Conservation (phyloP, 1,140 invertebrate genomes). For the Magallana angulata region DNA sequence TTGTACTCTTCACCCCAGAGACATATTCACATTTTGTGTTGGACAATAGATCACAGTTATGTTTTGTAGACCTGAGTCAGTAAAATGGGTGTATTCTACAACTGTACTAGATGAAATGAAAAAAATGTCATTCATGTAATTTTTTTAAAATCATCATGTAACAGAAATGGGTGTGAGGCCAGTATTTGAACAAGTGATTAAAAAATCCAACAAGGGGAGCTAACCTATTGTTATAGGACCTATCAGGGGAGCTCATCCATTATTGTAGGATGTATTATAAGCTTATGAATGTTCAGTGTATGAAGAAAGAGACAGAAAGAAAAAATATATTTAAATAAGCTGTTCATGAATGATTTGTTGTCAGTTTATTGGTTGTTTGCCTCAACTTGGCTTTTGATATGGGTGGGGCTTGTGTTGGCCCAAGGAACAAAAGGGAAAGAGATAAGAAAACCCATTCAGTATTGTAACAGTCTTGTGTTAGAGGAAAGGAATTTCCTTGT, state of each 20-base stretch:
- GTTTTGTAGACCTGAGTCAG: neutral
- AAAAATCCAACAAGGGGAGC: slow-evolving; percentile 32
- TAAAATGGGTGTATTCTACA: neutral
- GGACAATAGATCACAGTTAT: neutral
- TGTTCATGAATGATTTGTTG: neutral
- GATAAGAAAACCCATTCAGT: neutral
- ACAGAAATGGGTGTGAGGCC: slow-evolving; percentile 31
- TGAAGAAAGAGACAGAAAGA: neutral
- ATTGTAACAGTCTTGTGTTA: neutral
- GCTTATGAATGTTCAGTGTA: neutral
- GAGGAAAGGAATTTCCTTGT: neutral
- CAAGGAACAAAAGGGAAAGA: slow-evolving; percentile 8
- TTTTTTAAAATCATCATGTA: neutral
- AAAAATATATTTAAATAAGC: neutral
- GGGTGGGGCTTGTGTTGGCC: neutral
- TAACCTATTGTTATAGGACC: neutral
- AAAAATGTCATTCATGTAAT: neutral
- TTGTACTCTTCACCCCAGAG: neutral
- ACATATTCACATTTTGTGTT: neutral
- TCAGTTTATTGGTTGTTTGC: slow-evolving; percentile 3
- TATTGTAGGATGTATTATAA: neutral
- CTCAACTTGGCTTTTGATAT: slow-evolving; percentile 1
- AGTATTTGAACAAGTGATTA: slow-evolving; percentile 36
- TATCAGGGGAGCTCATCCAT: neutral
- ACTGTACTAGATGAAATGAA: neutral